phyloP scores from a whole-genome alignment of 1,140 invertebrate genomes.

The Druon quercuslanigerum region DNA sequence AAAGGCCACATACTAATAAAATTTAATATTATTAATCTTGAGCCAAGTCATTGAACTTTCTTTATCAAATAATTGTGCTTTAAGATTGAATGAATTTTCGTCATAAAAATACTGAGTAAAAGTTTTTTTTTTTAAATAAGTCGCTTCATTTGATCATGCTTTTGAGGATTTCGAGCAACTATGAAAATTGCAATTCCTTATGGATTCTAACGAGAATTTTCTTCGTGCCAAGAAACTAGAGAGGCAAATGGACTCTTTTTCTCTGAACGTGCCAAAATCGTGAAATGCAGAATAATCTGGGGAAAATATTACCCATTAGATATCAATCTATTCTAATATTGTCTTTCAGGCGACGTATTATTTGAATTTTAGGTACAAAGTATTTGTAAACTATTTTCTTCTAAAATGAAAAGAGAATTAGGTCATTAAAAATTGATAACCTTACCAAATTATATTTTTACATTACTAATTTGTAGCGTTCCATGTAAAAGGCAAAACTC shows the following conservation, averaged over 20 bases:
- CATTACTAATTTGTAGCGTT: too few species aligned
- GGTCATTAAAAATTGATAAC: too few species aligned
- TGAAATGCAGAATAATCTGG: conserved; percentile 3
- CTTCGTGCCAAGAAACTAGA: conserved; percentile 5
- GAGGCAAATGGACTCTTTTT: not conserved
- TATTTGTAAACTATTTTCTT: not conserved
- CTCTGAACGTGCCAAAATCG: not conserved
- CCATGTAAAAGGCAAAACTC: too few species aligned
- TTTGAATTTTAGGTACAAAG: too few species aligned
- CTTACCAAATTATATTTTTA: too few species aligned
- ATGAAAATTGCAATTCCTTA: not conserved
- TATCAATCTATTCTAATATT: not conserved
- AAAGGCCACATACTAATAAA: not conserved
- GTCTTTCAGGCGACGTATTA: not conserved
- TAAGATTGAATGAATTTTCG: not conserved
- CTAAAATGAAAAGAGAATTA: too few species aligned
- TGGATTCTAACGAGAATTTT: conserved; percentile 26
- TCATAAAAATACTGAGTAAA: too few species aligned
- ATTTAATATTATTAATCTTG: not conserved
- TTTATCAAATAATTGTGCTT: too few species aligned
- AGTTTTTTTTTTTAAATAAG: too few species aligned
- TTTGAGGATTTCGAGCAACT: too few species aligned
- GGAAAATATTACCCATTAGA: not conserved
- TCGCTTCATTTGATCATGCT: too few species aligned
- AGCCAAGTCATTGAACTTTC: not conserved